phyloP scores from a whole-genome alignment of 2,888 invertebrate species.

The Epistrophe eligans region DNA sequence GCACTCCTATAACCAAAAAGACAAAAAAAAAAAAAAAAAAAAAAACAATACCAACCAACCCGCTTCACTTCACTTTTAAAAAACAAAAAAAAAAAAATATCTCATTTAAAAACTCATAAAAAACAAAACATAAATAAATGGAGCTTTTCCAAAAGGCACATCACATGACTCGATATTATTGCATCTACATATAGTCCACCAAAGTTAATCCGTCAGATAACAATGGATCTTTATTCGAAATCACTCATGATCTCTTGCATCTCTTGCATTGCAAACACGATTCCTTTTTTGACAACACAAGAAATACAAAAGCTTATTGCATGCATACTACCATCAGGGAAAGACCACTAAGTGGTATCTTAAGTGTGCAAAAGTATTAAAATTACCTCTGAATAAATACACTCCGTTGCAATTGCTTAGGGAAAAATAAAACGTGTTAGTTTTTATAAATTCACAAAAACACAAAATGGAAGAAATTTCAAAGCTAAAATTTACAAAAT shows the following conservation, averaged over 20 bases:
- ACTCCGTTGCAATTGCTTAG: background rate
- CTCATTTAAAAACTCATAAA: background rate
- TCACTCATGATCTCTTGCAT: constrained; percentile 42
- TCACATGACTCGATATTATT: constrained; percentile 27
- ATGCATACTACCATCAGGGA: background rate
- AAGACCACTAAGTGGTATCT: constrained; percentile 14
- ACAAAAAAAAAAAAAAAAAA: background rate
- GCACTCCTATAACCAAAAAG: background rate
- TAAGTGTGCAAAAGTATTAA: constrained; percentile 13
- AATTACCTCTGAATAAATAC: background rate
- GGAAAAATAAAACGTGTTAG: no score
- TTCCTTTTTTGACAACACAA: constrained; percentile 39
- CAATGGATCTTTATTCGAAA: constrained; percentile 58
- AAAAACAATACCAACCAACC: constrained; percentile 32
- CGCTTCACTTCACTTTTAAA: constrained; percentile 65
- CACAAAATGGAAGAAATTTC: no score
- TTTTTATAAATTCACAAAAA: no score
- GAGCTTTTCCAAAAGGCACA: constrained; percentile 50
- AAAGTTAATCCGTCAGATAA: constrained; percentile 63
- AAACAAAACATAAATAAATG: constrained; percentile 4
- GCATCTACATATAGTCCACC: constrained; percentile 24
- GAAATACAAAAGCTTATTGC: constrained; percentile 49
- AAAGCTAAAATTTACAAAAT: no score
- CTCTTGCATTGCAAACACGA: constrained; percentile 29
- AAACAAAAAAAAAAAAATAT: constrained; percentile 35